Evolutionary conservation across 2,113 vertebrate species (phyloP).

Genomic region (Syrmaticus mikado): DNA sequence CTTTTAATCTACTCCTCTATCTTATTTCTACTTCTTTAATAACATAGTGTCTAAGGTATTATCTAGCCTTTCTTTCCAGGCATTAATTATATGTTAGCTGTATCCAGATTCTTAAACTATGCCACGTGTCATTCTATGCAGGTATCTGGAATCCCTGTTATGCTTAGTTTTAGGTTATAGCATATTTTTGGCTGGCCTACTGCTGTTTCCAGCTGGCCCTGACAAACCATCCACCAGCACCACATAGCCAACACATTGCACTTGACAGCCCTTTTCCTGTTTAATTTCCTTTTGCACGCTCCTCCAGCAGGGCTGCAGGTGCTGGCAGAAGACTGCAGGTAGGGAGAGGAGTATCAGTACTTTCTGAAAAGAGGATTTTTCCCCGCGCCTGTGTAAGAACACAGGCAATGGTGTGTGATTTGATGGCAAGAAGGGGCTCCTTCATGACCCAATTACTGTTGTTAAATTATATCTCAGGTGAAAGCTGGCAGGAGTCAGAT

Average conservation of each 20-base stretch:
- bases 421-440: neutral
- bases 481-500: neutral
- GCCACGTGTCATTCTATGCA: neutral
- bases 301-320: neutral
- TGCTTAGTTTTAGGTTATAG: neutral
- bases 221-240: neutral
- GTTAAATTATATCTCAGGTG: neutral
- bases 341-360: neutral
- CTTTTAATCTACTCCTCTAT: neutral
- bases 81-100: neutral
- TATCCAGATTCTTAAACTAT: neutral
- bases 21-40: neutral
- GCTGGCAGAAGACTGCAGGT: neutral
- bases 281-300: neutral
- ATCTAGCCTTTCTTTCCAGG: neutral
- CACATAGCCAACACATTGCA: neutral
- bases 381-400: neutral
- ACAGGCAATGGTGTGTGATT: neutral
- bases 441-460: neutral
- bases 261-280: slow-evolving; percentile 8
- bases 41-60: neutral
- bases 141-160: neutral
- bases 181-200: slow-evolving; percentile 7
- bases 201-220: neutral
- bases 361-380: neutral